Conservation (phyloP, 35 echinoderm and acorn worm species). For the Ophioderma brevispina region DNA sequence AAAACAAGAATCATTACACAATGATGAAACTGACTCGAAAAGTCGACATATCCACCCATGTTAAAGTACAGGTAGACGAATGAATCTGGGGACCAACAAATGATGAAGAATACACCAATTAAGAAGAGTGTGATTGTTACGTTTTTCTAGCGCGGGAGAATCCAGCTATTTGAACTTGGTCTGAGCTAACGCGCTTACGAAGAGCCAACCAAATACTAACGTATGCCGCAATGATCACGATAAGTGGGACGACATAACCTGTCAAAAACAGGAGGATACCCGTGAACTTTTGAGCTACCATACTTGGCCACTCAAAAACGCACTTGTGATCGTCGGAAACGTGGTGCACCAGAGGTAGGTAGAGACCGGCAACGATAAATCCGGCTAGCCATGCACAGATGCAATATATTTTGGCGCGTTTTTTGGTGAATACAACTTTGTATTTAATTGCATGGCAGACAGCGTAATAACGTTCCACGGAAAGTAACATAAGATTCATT, state of each 20-base stretch:
- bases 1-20: conserved; percentile 59
- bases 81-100: conserved; percentile 82
- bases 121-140: conserved; percentile 81
- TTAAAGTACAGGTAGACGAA: conserved; percentile 76
- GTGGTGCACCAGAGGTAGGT: conserved; percentile 69
- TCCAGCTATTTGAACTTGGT: conserved; percentile 43
- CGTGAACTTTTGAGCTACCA: conserved; percentile 50
- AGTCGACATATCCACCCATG: conserved; percentile 64
- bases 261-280: conserved; percentile 66
- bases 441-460: conserved; percentile 68
- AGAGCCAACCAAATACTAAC: conserved; percentile 69
- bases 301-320: conserved; percentile 58
- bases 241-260: conserved; percentile 72
- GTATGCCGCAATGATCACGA: conserved; percentile 79
- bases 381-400: conserved; percentile 60
- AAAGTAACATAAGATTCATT: conserved; percentile 71
- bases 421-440: conserved; percentile 70
- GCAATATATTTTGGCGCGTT: conserved; percentile 63
- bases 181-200: conserved; percentile 46
- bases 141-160: conserved; percentile 79
- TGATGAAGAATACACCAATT: conserved; percentile 71
- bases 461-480: conserved; percentile 82
- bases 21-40: conserved; percentile 57
- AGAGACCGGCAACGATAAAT: conserved; percentile 59
- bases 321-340: conserved; percentile 13